phyloP scores from a whole-genome alignment of 2,797 vertebrate species.

The Adrianichthys oophorus region DNA sequence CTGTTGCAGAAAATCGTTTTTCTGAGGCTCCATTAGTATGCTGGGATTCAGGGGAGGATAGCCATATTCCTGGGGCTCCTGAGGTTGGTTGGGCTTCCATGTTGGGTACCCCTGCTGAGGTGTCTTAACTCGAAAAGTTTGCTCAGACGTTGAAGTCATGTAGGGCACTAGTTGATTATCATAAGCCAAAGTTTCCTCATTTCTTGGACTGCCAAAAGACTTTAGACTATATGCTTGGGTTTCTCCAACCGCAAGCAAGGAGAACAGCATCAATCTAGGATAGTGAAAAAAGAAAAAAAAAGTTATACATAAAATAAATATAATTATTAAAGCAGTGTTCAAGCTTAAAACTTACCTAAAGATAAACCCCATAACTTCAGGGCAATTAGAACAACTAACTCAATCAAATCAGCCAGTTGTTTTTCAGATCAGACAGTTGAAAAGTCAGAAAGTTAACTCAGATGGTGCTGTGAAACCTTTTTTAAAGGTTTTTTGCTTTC shows the following conservation, averaged over 20 bases:
- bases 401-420: background rate
- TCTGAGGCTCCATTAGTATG: too few species aligned
- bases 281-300: background rate
- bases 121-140: background rate
- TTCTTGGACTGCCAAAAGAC: background rate
- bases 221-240: background rate
- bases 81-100: background rate
- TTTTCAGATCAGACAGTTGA: background rate
- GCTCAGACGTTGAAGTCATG: too few species aligned
- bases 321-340: too few species aligned
- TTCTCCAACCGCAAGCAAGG: background rate
- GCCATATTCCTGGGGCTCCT: too few species aligned
- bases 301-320: background rate
- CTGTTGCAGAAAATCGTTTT: too few species aligned
- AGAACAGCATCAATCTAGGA: background rate
- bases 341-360: background rate
- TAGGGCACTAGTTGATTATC: background rate
- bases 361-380: background rate
- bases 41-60: background rate
- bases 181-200: background rate
- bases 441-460: background rate
- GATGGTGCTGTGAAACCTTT: background rate
- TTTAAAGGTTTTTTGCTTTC: background rate
- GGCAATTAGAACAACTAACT: background rate
- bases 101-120: background rate